Percentiles rank a stretch among this genome's conserved stretches.
phyloP scores from a whole-genome alignment of 2,888 invertebrate species.

The Drosophila merina region DNA sequence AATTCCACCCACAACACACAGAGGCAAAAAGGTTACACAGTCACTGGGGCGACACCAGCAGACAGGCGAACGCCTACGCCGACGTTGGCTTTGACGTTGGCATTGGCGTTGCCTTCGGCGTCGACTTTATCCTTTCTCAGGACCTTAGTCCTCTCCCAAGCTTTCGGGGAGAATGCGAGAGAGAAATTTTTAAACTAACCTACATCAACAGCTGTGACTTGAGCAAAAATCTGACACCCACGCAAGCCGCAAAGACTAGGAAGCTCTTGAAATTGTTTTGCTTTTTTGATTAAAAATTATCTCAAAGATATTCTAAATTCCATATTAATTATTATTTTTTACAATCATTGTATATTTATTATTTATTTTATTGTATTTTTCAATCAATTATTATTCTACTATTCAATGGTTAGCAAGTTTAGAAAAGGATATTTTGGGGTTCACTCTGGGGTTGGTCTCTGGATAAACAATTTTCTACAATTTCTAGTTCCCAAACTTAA shows the following conservation, averaged over 20 bases:
- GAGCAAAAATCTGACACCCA: constrained; percentile 45
- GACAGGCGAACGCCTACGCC: constrained; percentile 31
- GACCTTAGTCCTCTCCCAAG: neutral
- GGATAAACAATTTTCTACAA: too few relatives aligned
- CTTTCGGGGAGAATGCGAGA: neutral
- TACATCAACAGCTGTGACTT: constrained; percentile 81
- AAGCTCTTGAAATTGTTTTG: neutral
- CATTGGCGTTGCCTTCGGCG: neutral
- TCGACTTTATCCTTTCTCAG: constrained; percentile 4
- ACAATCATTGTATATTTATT: too few relatives aligned
- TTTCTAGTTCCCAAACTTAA: neutral
- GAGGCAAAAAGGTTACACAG: constrained; percentile 74
- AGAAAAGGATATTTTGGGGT: neutral
- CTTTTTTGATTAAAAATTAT: constrained; percentile 19
- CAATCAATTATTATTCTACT: too few relatives aligned
- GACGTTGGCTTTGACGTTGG: constrained; percentile 1
- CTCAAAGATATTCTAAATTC: too few relatives aligned
- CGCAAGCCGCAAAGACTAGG: constrained; percentile 43
- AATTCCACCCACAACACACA: constrained; percentile 74
- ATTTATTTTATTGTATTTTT: too few relatives aligned
- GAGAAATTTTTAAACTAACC: constrained; percentile 73
- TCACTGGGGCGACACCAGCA: constrained; percentile 74
- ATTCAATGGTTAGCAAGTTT: neutral
- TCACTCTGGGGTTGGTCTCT: neutral
- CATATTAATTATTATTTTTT: too few relatives aligned